Base-by-base conservation (phyloP, 1,140 invertebrate genomes). In the Neuroterus valhalla region DNA sequence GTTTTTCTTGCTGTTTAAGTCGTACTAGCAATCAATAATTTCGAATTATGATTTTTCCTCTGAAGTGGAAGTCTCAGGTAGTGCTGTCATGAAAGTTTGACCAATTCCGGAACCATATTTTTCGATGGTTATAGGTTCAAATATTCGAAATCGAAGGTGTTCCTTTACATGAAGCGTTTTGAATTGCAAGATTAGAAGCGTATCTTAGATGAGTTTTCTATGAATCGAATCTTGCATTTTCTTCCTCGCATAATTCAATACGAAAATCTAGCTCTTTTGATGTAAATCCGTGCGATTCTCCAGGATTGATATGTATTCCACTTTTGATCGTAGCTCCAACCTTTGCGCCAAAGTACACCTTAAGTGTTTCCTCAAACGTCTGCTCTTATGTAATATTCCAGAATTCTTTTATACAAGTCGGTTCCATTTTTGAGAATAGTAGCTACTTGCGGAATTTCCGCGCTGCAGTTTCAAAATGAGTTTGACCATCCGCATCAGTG, bases 381-480 rank as follows among this genome's bases (percentile, higher is more conserved):
- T 17, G 48, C 6, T 10, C 4, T 8, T 4, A 50, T 19, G 17
- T 5, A 50, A 5, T 6, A 50, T 50, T 50, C 3, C 19, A 50
- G 17, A 50, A 50, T 50, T 19, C 5, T 8, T 50, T 17, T 50
- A n/a, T 19, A 50, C 8, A 50, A 70, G 3, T 67, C 21, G 17
- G n/a, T 66, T 1, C 75, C 72, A 52, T 52, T 70, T 43, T 67
- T 68, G 21, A 77, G 75, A 2, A 78, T 52, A 44, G 67, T 23
- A 68, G 70, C 52, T 43, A 81, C 72, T 52, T 78, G 76, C 3
- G 77, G 23, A 12, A n/a, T 66, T 67, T 50, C 75, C 62, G 6
- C 77, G 74, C 71, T 81, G 74, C 52, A 81, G 73, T 68, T 76
- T 68, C 11, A 46, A 15, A 23, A 74, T 79, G n/a, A 79, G 17